phyloP scores from a whole-genome alignment of 2,113 vertebrate species.

The Mobula birostris region DNA sequence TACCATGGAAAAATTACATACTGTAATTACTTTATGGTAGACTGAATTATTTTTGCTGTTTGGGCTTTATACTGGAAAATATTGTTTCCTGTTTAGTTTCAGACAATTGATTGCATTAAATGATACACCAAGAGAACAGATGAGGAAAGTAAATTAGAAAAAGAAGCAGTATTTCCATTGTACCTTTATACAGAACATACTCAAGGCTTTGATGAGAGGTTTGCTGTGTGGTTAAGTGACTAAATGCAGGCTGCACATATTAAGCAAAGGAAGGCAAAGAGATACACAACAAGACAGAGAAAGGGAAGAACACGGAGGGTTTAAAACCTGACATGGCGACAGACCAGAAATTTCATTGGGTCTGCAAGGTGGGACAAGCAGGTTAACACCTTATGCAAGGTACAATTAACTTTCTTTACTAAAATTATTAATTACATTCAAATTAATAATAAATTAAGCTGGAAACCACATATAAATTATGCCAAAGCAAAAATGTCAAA shows the following conservation, averaged over 20 bases:
- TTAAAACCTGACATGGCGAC: not conserved
- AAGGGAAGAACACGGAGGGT: not conserved
- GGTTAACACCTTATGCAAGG: not conserved
- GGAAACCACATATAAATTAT: too few species aligned
- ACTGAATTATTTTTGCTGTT: not conserved
- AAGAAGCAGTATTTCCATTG: not conserved
- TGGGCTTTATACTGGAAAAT: not conserved
- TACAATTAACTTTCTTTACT: too few species aligned
- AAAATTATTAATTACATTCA: too few species aligned
- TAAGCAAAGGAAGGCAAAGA: too few species aligned
- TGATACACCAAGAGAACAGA: not conserved
- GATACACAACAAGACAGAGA: not conserved
- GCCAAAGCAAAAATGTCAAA: too few species aligned
- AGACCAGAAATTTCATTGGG: not conserved
- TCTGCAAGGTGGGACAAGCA: not conserved
- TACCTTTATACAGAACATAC: not conserved
- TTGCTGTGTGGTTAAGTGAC: too few species aligned
- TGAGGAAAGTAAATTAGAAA: not conserved
- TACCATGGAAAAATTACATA: not conserved
- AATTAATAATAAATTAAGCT: too few species aligned
- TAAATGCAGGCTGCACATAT: too few species aligned
- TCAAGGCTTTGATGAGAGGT: not conserved
- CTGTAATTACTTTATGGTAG: not conserved
- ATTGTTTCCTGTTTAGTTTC: not conserved
- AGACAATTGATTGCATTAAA: not conserved